Conservation (phyloP, 2,888 invertebrate species). For the Zygaena filipendulae region DNA sequence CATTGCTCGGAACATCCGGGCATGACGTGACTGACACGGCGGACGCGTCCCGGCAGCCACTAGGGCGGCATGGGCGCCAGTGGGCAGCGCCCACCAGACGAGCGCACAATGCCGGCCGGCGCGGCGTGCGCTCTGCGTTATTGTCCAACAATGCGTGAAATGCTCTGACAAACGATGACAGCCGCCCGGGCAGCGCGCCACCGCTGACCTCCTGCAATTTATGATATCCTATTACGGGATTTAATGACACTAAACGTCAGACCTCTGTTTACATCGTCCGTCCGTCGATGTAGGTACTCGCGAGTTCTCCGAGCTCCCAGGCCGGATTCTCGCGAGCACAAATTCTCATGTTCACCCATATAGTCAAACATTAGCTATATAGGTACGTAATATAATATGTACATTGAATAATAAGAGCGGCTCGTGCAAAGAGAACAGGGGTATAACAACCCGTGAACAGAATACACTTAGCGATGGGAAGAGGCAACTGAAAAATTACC, state of each 20-base stretch:
- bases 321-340: too few relatives aligned
- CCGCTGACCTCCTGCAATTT: slow-evolving; percentile 62
- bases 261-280: slow-evolving; percentile 40
- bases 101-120: slow-evolving; percentile 40
- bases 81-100: slow-evolving; percentile 34
- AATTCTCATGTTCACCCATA: too few relatives aligned
- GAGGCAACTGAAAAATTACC: slow-evolving; percentile 53
- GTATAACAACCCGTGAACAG: slow-evolving; percentile 36
- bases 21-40: too few relatives aligned
- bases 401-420: too few relatives aligned
- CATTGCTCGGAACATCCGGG: too few relatives aligned
- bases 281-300: too few relatives aligned
- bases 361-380: too few relatives aligned
- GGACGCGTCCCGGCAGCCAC: slow-evolving; percentile 14
- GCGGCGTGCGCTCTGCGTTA: slow-evolving; percentile 47
- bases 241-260: slow-evolving; percentile 64
- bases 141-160: slow-evolving; percentile 69
- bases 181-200: slow-evolving; percentile 48
- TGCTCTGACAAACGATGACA: slow-evolving; percentile 70
- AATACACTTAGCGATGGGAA: slow-evolving; percentile 37
- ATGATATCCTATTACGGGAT: slow-evolving; percentile 68
- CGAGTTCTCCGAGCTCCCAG: too few relatives aligned
- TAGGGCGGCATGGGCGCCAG: slow-evolving; percentile 22
- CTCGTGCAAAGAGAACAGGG: slow-evolving; percentile 22
- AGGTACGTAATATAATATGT: too few relatives aligned